A percentile compares a stretch with the other conserved stretches of the same genome.
phyloP scores from a whole-genome alignment of 2,113 vertebrate species.

The Megalops atlanticus region DNA sequence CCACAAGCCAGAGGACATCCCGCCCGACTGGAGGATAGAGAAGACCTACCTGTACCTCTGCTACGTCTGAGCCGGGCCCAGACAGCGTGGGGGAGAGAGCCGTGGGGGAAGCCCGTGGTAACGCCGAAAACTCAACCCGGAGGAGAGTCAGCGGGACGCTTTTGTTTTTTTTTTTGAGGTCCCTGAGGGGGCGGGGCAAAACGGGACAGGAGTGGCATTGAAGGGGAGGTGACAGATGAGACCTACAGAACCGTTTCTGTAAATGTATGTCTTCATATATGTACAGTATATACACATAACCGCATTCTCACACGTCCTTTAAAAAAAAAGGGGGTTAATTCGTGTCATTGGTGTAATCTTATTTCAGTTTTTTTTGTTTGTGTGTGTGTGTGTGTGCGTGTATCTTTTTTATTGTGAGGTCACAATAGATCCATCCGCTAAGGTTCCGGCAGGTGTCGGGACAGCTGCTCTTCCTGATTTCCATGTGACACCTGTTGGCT shows the following conservation, averaged over 20 bases:
- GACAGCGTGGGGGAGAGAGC: no score
- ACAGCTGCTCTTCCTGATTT: not conserved
- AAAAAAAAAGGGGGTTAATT: not conserved
- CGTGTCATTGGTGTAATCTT: no score
- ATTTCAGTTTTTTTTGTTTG: slow-evolving; percentile 44
- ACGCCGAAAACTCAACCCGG: no score
- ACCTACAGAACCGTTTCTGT: not conserved
- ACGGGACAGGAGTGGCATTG: not conserved
- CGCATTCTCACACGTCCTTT: not conserved
- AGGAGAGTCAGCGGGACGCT: no score
- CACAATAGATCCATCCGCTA: not conserved
- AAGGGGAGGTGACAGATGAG: not conserved
- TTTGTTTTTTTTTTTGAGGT: no score
- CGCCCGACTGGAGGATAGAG: slow-evolving; percentile 98
- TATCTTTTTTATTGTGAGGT: not conserved
- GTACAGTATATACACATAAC: not conserved
- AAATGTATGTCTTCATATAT: not conserved
- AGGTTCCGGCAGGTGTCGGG: not conserved
- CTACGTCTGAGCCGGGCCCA: slow-evolving; percentile 76
- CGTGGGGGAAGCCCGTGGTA: no score
- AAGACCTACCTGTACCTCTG: slow-evolving; percentile 99
- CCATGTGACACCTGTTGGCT: not conserved
- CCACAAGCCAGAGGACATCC: slow-evolving; percentile 97
- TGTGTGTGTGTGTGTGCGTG: not conserved
- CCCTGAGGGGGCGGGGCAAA: not conserved